These are phyloP conservation scores for Deilephila elpenor DNA, from an alignment of 2,888 invertebrate genomes.

Conservation along the genomic window DNA sequence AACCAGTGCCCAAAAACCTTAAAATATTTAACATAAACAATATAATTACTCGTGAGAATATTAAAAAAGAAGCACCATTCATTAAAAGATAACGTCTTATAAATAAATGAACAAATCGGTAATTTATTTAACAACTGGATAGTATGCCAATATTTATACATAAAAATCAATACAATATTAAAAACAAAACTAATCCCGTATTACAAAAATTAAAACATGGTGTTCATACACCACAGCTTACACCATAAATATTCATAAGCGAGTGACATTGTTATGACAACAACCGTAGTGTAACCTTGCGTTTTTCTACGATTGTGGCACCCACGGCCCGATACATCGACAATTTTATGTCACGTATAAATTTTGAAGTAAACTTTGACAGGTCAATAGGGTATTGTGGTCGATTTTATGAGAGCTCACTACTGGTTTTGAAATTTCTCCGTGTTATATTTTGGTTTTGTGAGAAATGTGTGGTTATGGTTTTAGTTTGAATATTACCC, in stretches of 20 bases:
- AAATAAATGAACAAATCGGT: too few species aligned
- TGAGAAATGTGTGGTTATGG: not conserved
- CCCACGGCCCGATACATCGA: conserved; percentile 15
- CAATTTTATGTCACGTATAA: conserved; percentile 24
- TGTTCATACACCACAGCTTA: conserved; percentile 23
- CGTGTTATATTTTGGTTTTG: not conserved
- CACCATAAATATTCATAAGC: conserved; percentile 39
- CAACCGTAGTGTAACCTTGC: conserved; percentile 44
- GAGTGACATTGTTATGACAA: conserved; percentile 46
- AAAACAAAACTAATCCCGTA: not conserved
- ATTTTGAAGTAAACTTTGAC: conserved; percentile 25
- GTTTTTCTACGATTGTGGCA: conserved; percentile 41
- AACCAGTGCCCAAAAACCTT: too few species aligned
- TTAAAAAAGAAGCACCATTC: too few species aligned
- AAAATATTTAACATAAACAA: too few species aligned
- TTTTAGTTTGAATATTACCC: not conserved
- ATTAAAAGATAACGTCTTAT: too few species aligned
- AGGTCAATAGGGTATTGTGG: conserved; percentile 24
- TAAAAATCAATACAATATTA: not conserved
- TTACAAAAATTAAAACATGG: not conserved
- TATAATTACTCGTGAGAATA: too few species aligned
- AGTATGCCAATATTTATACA: too few species aligned
- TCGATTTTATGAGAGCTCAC: conserved; percentile 22
- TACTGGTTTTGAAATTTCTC: conserved; percentile 25
- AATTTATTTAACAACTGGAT: too few species aligned